These are phyloP conservation scores for Brachynemurus nebulosus DNA, from an alignment of 2,888 invertebrate genomes.

Conservation along the genomic window DNA sequence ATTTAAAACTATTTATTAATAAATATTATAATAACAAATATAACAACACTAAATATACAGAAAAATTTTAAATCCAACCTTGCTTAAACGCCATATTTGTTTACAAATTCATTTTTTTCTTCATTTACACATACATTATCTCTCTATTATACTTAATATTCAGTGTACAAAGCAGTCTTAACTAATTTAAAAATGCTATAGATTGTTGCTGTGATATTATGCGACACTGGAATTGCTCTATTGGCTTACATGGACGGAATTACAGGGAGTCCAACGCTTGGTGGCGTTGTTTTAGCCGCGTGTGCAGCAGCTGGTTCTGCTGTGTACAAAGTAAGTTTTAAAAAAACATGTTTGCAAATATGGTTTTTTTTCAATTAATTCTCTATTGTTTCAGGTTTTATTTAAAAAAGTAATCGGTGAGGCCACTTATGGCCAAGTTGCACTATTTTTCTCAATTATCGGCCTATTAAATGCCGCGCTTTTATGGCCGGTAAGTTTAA, in stretches of 20 bases:
- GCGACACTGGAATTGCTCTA: slow-evolving; percentile 86
- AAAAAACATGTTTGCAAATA: not conserved
- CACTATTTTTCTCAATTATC: slow-evolving; percentile 83
- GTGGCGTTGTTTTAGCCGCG: slow-evolving; percentile 80
- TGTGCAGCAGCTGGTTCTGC: slow-evolving; percentile 87
- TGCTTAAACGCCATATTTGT: too few relatives aligned
- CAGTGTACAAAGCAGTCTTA: too few relatives aligned
- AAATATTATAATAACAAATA: too few relatives aligned
- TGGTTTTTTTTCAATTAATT: not conserved
- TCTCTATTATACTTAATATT: too few relatives aligned
- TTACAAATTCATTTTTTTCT: too few relatives aligned
- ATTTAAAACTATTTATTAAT: too few relatives aligned
- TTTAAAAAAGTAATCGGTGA: slow-evolving; percentile 91
- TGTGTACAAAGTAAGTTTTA: slow-evolving; percentile 68
- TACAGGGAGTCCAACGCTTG: slow-evolving; percentile 75
- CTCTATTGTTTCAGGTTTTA: slow-evolving; percentile 50
- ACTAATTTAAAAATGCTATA: slow-evolving; percentile 28
- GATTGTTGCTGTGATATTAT: slow-evolving; percentile 90
- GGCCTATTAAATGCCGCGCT: slow-evolving; percentile 78
- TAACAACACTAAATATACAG: too few relatives aligned
- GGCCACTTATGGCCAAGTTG: slow-evolving; percentile 82
- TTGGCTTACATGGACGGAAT: slow-evolving; percentile 94
- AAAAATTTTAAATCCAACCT: too few relatives aligned
- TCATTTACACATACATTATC: too few relatives aligned
- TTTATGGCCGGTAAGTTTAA: slow-evolving; percentile 82